Base-by-base conservation (phyloP, 2,797 vertebrate genomes). In the Gadopsis marmoratus region DNA sequence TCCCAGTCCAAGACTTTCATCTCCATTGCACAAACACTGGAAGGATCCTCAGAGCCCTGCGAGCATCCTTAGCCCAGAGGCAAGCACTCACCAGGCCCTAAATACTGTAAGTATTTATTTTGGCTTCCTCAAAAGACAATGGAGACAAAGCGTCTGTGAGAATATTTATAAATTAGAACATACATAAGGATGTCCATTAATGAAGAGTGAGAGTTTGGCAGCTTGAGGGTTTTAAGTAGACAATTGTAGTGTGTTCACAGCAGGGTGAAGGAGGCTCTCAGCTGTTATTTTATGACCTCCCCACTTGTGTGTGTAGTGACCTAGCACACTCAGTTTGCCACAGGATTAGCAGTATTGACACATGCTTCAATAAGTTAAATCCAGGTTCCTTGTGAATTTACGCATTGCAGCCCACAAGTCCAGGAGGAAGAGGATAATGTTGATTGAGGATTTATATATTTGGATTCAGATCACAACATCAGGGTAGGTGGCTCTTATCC, bases 71-170 rank as follows among this genome's bases (percentile, higher is more conserved):
- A 82, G 78, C 83, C 70, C 85, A 67, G 51, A 91, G 79, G 88
- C 90, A 89, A 93, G 92, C 79, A 86, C 82, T 90, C 88, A 92
- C 81, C 88, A 91, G 81, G 74, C 77, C 82, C 81, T 88, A 85
- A 89, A 89, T 78, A 76, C 74, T 89, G 33, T 74, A 85, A 80
- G 56, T 89, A 79, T 93, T 95, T 94, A 86, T 91, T 91, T 84
- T 85, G 84, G 71, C 81, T 88, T 70, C 63, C 71, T 88, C 81
- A 60, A 55, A 83, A 84, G 63, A 90, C 82, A 88, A 82, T 71
- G n/a, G 79, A 86, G 81, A 87, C 62, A 55, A 85, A 79, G 58
- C 73, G 84, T 86, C 84, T 80, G 47, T 67, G 78, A 79, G 81
- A 87, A 87, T 78, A 74, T 88, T 56, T 61, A 60, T 63, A 65